Evolutionary conservation across 2,797 vertebrate species (phyloP).

Genomic region (Kryptolebias ocellatus): DNA sequence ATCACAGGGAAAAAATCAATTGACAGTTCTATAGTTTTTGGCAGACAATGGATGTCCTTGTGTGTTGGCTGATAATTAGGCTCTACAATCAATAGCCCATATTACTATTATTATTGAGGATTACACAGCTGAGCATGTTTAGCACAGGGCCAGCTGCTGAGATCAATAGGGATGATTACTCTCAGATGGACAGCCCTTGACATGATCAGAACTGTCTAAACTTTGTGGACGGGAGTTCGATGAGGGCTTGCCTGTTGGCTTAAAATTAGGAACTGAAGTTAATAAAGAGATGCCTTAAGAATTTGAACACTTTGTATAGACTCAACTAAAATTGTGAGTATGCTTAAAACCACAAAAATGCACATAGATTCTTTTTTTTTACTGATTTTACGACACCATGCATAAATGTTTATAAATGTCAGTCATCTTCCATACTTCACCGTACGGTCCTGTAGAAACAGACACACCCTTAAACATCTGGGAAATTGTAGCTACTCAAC

Average conservation of each 20-base stretch:
- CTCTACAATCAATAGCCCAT: conserved; percentile 64
- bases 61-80: conserved; percentile 46
- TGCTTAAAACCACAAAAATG: too few species aligned
- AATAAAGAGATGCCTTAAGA: too few species aligned
- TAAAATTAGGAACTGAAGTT: too few species aligned
- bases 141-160: conserved; percentile 50
- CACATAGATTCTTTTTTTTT: too few species aligned
- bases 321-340: too few species aligned
- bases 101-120: conserved; percentile 53
- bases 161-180: conserved; percentile 51
- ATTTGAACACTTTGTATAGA: too few species aligned
- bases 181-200: conserved; percentile 26
- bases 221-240: too few species aligned
- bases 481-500: background rate
- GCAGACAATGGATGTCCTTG: conserved; percentile 43
- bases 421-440: background rate
- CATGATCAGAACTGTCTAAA: conserved; percentile 1
- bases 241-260: too few species aligned
- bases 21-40: conserved; percentile 29
- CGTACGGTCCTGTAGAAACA: background rate
- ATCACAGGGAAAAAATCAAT: conserved; percentile 49
- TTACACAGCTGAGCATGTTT: conserved; percentile 42
- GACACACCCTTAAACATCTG: background rate
- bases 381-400: background rate
- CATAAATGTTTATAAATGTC: too few species aligned